Base-by-base conservation (phyloP, 2,888 invertebrate species). In the Eucera pruinosa region DNA sequence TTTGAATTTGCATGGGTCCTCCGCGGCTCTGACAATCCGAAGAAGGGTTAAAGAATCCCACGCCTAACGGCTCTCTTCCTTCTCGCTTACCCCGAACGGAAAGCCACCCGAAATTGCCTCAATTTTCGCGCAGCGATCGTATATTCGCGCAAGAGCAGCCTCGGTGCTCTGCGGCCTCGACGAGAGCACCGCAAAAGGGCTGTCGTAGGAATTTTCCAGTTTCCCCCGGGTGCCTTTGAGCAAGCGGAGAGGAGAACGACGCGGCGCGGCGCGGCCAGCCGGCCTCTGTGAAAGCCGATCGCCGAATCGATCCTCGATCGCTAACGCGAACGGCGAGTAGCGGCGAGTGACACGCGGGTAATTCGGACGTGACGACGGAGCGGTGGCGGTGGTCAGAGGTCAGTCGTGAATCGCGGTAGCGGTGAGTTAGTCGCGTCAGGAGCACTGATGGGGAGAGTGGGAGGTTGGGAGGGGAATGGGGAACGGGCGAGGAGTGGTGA, bases 351-450 rank as follows among this genome's bases (percentile, higher is more conserved):
- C 78, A 78, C 76, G 84, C 83, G 66, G 83, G 70, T 83, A 81
- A 84, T 84, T 84, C 77, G 84, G 68, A 83, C 83, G 85, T 81
- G 84, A 81, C 78, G 84, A 69, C 67, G 70, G 62, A 68, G 71
- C 52, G 70, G 71, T 43, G 62, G 50, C 41, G 47, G 71, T 52
- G 67, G 67, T 68, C 67, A 54, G 65, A 76, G 80, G 80, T 66
- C 58, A 58, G 67, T 68, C 65, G 64, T 64, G 71, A 80, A 71
- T 68, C 77, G 80, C 76, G 77, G 61, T 69, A 77, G 62, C 69
- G 71, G 81, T 65, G 84, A 77, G 81, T 78, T 70, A 62, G 71
- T 79, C 80, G 83, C 66, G 77, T 74, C 79, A 70, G 80, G 65
- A 73, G 72, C 77, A 61, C 33, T 11, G 54, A 18, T 1, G 48